These are phyloP conservation scores for Agrilus mali DNA, from an alignment of 2,888 invertebrate species.

Conservation along the genomic window DNA sequence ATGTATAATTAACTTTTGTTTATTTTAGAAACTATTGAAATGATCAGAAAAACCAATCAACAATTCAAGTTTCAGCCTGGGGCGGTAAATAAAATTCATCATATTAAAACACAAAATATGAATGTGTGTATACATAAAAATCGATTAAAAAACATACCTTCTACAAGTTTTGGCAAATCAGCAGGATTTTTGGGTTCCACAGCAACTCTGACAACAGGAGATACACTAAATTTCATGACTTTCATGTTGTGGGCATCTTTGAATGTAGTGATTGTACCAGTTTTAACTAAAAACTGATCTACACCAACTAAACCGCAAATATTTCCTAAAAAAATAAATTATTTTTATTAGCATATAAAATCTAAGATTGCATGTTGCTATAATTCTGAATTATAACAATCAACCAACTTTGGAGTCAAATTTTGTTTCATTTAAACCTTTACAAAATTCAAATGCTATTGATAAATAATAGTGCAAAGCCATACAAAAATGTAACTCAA, in stretches of 20 bases:
- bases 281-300: conserved; percentile 98
- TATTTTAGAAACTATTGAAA: neutral
- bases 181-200: conserved; percentile 99
- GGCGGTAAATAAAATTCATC: conserved; percentile 15
- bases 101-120: neutral
- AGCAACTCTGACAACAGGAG: conserved; percentile 97
- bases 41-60: conserved; percentile 10
- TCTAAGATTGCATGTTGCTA: neutral
- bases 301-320: conserved; percentile 99
- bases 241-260: conserved; percentile 99
- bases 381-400: no score
- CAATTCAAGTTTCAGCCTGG: conserved; percentile 12
- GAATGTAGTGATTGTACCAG: conserved; percentile 97
- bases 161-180: conserved; percentile 97
- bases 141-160: conserved; percentile 37
- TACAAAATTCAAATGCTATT: no score
- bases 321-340: conserved; percentile 46
- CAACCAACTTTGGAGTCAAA: no score
- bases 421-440: no score
- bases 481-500: no score
- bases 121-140: neutral
- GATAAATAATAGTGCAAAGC: no score
- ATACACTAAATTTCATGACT: conserved; percentile 99
- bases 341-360: neutral
- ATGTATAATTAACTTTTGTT: neutral